Percentiles rank a stretch among this genome's conserved stretches.
These are phyloP conservation scores for Tethya wilhelma DNA, from an alignment of 37 sponge, comb jelly and placozoan genomes.

Conservation along the genomic window DNA sequence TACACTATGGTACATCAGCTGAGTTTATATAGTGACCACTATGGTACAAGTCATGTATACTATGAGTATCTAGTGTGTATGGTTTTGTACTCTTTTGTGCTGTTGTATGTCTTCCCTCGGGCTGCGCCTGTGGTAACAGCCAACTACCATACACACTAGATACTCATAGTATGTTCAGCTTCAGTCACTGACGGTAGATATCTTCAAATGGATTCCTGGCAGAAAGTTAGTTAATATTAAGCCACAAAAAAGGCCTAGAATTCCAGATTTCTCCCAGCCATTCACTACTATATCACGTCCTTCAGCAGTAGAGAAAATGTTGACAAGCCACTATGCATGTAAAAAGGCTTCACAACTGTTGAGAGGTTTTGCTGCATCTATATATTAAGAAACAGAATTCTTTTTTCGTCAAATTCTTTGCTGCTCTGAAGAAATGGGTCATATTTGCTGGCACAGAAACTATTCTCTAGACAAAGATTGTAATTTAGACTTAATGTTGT, in stretches of 20 bases:
- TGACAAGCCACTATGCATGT: background rate
- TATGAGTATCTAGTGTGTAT: no score
- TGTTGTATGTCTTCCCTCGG: no score
- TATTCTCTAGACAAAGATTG: conserved; percentile 26
- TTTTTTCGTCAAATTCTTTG: conserved; percentile 20
- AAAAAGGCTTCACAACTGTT: no score
- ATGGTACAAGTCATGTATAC: no score
- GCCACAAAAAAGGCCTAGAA: background rate
- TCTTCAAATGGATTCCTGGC: no score
- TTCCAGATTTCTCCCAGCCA: background rate
- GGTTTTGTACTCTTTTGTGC: no score
- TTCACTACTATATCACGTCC: background rate
- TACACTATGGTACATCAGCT: no score
- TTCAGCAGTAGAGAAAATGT: background rate
- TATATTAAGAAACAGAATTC: conserved; percentile 47
- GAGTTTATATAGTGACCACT: no score
- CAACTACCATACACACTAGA: no score
- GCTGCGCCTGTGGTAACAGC: no score
- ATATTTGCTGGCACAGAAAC: conserved; percentile 52
- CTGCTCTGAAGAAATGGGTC: conserved; percentile 48
- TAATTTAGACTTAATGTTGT: conserved; percentile 22
- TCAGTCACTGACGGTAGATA: no score
- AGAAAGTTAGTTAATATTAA: background rate
- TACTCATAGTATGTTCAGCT: no score
- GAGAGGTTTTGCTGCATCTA: background rate